Percentiles rank a stretch among this genome's conserved stretches.
phyloP scores from a whole-genome alignment of 2,113 vertebrate genomes.

The Gobio gobio region DNA sequence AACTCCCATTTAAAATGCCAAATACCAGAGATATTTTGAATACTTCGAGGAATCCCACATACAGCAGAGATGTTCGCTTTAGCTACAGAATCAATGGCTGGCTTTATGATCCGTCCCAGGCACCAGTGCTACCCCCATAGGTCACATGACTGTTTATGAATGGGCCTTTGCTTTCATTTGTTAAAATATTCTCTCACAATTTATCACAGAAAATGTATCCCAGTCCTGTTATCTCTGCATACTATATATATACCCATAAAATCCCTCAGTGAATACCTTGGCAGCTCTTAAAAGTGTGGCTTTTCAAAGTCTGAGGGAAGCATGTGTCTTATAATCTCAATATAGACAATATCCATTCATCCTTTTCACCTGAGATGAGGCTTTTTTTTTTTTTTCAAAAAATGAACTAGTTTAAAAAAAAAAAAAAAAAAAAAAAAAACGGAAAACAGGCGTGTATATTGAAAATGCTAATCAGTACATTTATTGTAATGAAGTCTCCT shows the following conservation, averaged over 20 bases:
- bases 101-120: constrained; percentile 72
- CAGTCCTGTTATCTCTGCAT: neutral
- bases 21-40: constrained; percentile 73
- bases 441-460: neutral
- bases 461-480: constrained; percentile 1
- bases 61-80: constrained; percentile 47
- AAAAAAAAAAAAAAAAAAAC: no score
- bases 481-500: neutral
- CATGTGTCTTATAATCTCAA: neutral
- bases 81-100: constrained; percentile 68
- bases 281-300: neutral
- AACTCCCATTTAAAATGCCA: constrained; percentile 40
- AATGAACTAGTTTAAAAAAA: neutral
- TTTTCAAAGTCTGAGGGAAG: neutral
- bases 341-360: neutral
- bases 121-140: constrained; percentile 61
- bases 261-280: no score
- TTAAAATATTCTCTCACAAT: neutral
- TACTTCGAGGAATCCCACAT: constrained; percentile 65
- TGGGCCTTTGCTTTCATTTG: constrained; percentile 37
- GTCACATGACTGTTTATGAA: constrained; percentile 61
- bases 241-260: neutral
- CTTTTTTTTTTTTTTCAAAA: neutral
- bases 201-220: neutral
- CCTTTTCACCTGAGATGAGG: neutral